phyloP scores from a whole-genome alignment of 37 sponge, comb jelly and placozoan species.

The Mnemiopsis leidyi region DNA sequence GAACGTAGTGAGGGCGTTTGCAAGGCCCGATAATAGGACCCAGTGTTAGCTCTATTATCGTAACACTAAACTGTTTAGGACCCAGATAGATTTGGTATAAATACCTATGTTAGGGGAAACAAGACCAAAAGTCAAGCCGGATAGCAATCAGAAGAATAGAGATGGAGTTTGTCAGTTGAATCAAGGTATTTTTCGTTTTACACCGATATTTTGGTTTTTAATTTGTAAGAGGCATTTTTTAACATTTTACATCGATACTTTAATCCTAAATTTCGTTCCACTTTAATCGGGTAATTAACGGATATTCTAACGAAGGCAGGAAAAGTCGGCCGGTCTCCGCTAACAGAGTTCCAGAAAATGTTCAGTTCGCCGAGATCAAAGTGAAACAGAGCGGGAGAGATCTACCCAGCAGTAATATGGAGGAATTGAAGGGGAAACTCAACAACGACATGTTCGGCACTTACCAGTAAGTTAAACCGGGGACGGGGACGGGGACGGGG shows the following conservation, averaged over 20 bases:
- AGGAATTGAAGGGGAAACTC: not conserved
- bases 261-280: no score
- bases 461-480: slow-evolving; percentile 57
- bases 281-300: not conserved
- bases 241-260: no score
- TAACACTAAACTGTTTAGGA: slow-evolving; percentile 32
- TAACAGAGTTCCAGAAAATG: slow-evolving; percentile 53
- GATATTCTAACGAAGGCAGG: not conserved
- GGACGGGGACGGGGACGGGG: no score
- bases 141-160: not conserved
- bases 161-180: not conserved
- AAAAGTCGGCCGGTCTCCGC: slow-evolving; percentile 60
- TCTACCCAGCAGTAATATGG: not conserved
- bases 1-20: no score
- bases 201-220: no score
- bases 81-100: slow-evolving; percentile 48
- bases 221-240: no score
- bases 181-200: not conserved
- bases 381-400: slow-evolving; percentile 52
- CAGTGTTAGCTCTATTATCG: not conserved
- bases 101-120: slow-evolving; percentile 36
- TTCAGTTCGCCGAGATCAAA: slow-evolving; percentile 40
- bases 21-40: no score
- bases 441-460: slow-evolving; percentile 31
- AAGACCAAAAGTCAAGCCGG: not conserved